Conservation (phyloP, 2,113 vertebrate genomes). For the Mustela nigripes region DNA sequence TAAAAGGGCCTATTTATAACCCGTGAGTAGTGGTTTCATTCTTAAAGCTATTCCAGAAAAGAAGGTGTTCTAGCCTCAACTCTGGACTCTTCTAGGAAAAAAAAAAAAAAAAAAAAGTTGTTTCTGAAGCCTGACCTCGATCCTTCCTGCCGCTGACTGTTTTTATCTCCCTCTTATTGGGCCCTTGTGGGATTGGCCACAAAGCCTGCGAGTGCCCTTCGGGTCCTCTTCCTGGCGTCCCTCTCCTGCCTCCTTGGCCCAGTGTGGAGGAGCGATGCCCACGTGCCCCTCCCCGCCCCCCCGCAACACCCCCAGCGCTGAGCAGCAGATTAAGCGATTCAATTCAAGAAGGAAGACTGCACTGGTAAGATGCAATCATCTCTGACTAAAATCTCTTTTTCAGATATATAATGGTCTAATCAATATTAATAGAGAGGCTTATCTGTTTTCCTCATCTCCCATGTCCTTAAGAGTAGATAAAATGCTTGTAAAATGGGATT, state of each 20-base stretch:
- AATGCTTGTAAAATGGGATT: slow-evolving; percentile 76
- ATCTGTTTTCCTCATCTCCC: slow-evolving; percentile 79
- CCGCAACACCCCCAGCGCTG: not conserved
- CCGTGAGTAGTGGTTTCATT: not conserved
- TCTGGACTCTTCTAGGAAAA: not conserved
- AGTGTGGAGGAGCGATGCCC: not conserved
- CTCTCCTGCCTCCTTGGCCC: not conserved
- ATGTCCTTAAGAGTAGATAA: slow-evolving; percentile 83
- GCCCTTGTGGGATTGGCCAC: too few species aligned
- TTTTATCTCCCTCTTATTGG: not conserved
- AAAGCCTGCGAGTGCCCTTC: not conserved
- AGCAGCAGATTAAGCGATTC: slow-evolving; percentile 60
- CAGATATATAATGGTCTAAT: slow-evolving; percentile 82
- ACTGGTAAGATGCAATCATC: slow-evolving; percentile 61
- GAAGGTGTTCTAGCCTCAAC: not conserved
- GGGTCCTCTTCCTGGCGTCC: not conserved
- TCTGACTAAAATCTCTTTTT: slow-evolving; percentile 77
- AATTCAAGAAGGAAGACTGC: slow-evolving; percentile 55
- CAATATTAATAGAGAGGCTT: slow-evolving; percentile 84
- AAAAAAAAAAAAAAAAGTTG: not conserved
- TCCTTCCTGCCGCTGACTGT: not conserved
- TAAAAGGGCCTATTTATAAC: not conserved
- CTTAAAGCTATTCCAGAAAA: not conserved
- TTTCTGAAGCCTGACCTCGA: not conserved
- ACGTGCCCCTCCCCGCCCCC: not conserved